Percentiles rank a stretch among this genome's conserved stretches.
Evolutionary conservation across 2,113 vertebrate genomes (phyloP).

Genomic region (Gorsachius goisagi): DNA sequence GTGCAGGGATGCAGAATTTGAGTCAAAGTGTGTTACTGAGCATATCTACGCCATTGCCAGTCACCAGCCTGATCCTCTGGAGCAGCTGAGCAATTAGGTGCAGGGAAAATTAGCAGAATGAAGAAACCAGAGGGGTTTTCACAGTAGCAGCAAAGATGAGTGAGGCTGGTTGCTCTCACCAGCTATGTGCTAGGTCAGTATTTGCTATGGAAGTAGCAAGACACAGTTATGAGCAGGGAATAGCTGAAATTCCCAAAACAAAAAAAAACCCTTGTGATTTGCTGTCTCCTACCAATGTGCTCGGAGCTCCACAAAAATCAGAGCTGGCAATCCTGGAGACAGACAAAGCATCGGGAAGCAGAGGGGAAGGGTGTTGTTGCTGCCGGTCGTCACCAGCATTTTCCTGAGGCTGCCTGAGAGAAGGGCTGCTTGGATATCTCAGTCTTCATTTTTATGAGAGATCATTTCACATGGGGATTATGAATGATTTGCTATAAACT

Average conservation of each 20-base stretch:
- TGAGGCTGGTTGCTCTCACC: not conserved
- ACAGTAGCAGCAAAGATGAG: not conserved
- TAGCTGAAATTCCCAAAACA: not conserved
- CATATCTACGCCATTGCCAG: not conserved
- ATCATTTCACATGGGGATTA: not conserved
- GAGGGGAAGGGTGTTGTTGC: not conserved
- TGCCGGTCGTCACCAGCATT: not conserved
- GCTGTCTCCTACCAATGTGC: not conserved
- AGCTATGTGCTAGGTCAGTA: not conserved
- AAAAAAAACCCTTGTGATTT: not conserved
- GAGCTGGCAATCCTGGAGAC: not conserved
- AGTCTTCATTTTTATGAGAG: not conserved
- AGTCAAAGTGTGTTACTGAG: not conserved
- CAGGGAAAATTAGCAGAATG: not conserved
- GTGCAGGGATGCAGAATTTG: not conserved
- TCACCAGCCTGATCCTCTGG: not conserved
- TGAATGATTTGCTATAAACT: not conserved
- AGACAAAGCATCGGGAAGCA: rapidly evolving
- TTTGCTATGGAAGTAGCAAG: not conserved
- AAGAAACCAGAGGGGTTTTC: not conserved
- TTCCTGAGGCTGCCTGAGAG: not conserved
- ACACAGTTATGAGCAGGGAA: not conserved
- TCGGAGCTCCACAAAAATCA: not conserved
- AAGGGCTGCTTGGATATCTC: no score
- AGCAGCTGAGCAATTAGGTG: not conserved